phyloP scores from a whole-genome alignment of 37 sponge, comb jelly and placozoan genomes.

The Corticium candelabrum region DNA sequence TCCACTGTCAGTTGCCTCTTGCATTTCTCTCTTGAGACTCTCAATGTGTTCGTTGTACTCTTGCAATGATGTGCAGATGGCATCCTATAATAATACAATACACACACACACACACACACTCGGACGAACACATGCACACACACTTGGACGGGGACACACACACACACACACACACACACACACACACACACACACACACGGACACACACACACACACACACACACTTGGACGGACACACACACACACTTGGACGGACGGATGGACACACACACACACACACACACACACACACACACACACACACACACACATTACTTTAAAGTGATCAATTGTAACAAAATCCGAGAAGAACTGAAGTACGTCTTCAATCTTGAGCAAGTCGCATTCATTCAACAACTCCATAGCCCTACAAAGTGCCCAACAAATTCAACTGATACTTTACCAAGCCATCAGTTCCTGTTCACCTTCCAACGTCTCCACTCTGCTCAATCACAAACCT shows the following conservation, averaged over 20 bases:
- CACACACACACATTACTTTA: constrained; percentile 35
- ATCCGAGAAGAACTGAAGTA: constrained; percentile 91
- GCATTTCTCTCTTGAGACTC: constrained; percentile 76
- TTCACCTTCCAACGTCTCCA: not conserved
- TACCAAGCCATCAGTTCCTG: not conserved
- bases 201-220: not conserved
- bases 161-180: not conserved
- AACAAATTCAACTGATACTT: too few species aligned
- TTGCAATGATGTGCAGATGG: constrained; percentile 79
- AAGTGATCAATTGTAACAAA: constrained; percentile 88
- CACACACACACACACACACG: not conserved
- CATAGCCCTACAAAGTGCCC: constrained; percentile 47
- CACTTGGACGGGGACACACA: not conserved
- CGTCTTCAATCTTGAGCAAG: constrained; percentile 86
- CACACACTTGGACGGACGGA: too few species aligned
- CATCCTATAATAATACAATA: constrained; percentile 44
- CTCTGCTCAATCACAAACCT: constrained; percentile 66
- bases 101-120: too few species aligned
- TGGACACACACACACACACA: not conserved
- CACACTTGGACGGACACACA: too few species aligned
- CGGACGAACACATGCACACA: not conserved
- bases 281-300: not conserved
- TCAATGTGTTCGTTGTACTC: constrained; percentile 82
- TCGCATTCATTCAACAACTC: constrained; percentile 58
- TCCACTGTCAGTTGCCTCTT: constrained; percentile 85